Conservation (phyloP, 2,888 invertebrate species). For the Synergus laeviventris region DNA sequence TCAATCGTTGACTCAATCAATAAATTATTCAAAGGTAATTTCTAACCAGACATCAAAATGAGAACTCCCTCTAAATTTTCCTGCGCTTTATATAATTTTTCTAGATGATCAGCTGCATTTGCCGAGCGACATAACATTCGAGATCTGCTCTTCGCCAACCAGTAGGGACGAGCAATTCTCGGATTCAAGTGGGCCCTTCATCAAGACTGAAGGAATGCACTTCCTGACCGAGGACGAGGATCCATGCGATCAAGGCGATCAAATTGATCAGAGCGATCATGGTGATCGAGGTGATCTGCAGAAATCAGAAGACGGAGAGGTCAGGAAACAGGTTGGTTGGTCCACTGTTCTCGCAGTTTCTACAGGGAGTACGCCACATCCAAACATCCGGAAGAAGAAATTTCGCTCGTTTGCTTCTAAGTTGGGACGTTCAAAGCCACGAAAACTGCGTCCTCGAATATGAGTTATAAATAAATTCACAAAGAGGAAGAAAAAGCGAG, state of each 20-base stretch:
- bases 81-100: conserved; percentile 33
- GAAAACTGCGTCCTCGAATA: conserved; percentile 53
- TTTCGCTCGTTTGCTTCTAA: conserved; percentile 47
- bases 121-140: conserved; percentile 72
- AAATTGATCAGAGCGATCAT: conserved; percentile 30
- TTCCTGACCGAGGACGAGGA: conserved; percentile 63
- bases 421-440: conserved; percentile 43
- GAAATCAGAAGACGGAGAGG: conserved; percentile 62
- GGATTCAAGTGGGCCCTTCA: conserved; percentile 12
- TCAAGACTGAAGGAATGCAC: conserved; percentile 69
- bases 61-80: neutral
- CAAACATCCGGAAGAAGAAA: conserved; percentile 59
- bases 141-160: conserved; percentile 67
- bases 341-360: conserved; percentile 55
- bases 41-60: neutral
- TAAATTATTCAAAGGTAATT: neutral
- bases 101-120: conserved; percentile 61
- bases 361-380: conserved; percentile 57
- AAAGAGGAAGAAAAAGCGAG: neutral
- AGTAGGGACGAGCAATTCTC: conserved; percentile 45
- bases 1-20: neutral
- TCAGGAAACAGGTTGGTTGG: conserved; percentile 74
- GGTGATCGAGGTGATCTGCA: conserved; percentile 46
- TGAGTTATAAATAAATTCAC: conserved; percentile 38
- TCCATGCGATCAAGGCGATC: conserved; percentile 42